A percentile compares a stretch with the other conserved stretches of the same genome.
phyloP scores from a whole-genome alignment of 2,797 vertebrate genomes.

The Pipistrellus pipistrellus region DNA sequence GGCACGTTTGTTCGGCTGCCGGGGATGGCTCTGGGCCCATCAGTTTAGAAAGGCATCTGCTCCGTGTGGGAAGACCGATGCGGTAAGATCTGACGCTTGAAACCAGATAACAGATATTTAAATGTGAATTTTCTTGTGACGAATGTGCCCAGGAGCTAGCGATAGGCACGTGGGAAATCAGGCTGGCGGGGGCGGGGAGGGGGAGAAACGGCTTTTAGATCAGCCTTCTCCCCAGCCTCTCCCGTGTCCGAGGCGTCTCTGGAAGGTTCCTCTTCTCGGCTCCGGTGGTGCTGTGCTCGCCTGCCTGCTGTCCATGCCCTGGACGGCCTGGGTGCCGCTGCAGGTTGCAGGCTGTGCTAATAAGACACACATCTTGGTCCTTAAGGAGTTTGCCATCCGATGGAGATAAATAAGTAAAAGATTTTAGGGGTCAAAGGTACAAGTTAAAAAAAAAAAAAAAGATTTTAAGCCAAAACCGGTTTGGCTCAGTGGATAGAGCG shows the following conservation, averaged over 20 bases:
- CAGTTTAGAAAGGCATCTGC: slow-evolving; percentile 80
- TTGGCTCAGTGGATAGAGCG: too few species aligned
- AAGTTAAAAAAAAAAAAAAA: not conserved
- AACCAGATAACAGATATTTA: slow-evolving; percentile 83
- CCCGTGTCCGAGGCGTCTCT: slow-evolving; percentile 41
- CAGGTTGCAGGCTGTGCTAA: not conserved
- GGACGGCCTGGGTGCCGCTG: not conserved
- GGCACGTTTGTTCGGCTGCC: slow-evolving; percentile 73
- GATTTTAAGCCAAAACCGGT: not conserved
- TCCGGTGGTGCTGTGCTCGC: not conserved
- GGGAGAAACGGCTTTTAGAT: slow-evolving; percentile 30
- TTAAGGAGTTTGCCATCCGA: not conserved
- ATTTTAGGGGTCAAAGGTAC: not conserved
- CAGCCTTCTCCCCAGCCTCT: slow-evolving; percentile 42
- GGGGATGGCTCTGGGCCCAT: slow-evolving; percentile 81
- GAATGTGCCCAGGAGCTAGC: slow-evolving; percentile 69
- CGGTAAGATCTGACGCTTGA: slow-evolving; percentile 80
- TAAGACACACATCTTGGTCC: not conserved
- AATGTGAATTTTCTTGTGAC: slow-evolving; percentile 75
- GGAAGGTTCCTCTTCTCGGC: not conserved
- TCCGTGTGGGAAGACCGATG: slow-evolving; percentile 71
- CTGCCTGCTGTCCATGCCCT: not conserved
- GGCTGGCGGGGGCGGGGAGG: not conserved
- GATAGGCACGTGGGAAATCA: slow-evolving; percentile 52
- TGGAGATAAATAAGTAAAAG: not conserved